Percentiles rank a stretch among this genome's conserved stretches.
These are phyloP conservation scores for Gymnoscopelus microlampas DNA, from an alignment of 2,797 vertebrate species.

Conservation along the genomic window DNA sequence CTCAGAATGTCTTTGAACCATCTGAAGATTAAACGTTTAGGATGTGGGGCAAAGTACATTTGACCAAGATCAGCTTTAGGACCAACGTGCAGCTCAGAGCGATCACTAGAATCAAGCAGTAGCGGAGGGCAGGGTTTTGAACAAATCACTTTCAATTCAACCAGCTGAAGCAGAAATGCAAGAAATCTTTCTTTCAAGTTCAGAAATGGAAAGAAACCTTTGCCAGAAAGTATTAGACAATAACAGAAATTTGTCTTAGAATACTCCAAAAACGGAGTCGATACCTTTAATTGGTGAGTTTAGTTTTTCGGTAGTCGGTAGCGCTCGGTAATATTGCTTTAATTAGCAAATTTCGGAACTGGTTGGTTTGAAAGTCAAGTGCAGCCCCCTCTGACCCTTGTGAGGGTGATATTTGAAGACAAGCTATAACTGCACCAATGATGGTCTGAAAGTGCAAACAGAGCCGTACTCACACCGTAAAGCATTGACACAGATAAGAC, in stretches of 20 bases:
- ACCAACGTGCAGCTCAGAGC: slow-evolving; percentile 29
- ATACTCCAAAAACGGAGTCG: no score
- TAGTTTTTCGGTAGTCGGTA: no score
- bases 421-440: slow-evolving; percentile 53
- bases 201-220: no score
- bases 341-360: neutral
- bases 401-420: slow-evolving; percentile 46
- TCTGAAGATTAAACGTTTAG: slow-evolving; percentile 28
- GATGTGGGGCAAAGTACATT: neutral
- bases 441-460: slow-evolving; percentile 69
- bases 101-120: slow-evolving; percentile 57
- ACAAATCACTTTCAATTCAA: slow-evolving; percentile 51
- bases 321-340: no score
- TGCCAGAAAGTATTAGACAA: no score
- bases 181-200: neutral
- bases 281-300: no score
- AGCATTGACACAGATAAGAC: slow-evolving; percentile 68
- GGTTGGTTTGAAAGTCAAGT: slow-evolving; percentile 49
- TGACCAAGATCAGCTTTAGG: slow-evolving; percentile 39
- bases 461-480: slow-evolving; percentile 68
- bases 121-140: slow-evolving; percentile 41
- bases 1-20: slow-evolving; percentile 25
- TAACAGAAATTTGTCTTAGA: no score
- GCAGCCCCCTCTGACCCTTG: slow-evolving; percentile 22
- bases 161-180: neutral